Base-by-base conservation (phyloP, 2,113 vertebrate species). In the Dissostichus mawsoni region DNA sequence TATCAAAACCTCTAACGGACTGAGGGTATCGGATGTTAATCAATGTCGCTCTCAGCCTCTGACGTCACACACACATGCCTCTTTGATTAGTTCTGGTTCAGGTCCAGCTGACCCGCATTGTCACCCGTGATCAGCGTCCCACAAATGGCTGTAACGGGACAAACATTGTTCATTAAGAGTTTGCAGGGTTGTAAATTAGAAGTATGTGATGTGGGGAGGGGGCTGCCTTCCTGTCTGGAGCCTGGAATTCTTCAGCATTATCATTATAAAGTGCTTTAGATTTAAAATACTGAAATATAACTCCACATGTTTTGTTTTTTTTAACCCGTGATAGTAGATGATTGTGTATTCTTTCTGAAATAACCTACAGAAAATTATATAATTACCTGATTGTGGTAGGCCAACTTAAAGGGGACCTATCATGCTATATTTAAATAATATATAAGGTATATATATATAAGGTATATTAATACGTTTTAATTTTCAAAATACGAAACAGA, bases 11-110 rank as follows among this genome's bases (percentile, higher is more conserved):
- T 68, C 8, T 72, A 74, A 71, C 13, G 33, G 76, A 44, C 82
- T 29, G 29, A 45, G 10, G 80, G 89, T 90, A 90, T 92, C 86
- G 7, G 73, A 82, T 93, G 89, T 71, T 91, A 93, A 91, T 91
- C 88, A 88, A 83, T 82, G 89, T 89, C 87, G 17, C 76, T 85
- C 84, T 53, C 13, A 17, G 25, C 56, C 44, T 70, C 81, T 90
- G 84, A 92, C 86, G 82, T 92, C 87, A 92, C 78, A 10, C n/a
- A 47, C 1, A 53, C 82, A 84, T 84, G 88, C 85, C 88, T 76
- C 44, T 23, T 9, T 71, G 85, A 91, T 93, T 93, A 87, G 92
- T 92, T 86, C 86, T 89, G 83, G 83, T 84, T 76, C 80, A 73
- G 0, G 9, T 90, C 76, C 80, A 65, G 59, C 71, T 84, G 87